phyloP scores from a whole-genome alignment of 2,888 invertebrate genomes.

The Pantelozetes paolii region DNA sequence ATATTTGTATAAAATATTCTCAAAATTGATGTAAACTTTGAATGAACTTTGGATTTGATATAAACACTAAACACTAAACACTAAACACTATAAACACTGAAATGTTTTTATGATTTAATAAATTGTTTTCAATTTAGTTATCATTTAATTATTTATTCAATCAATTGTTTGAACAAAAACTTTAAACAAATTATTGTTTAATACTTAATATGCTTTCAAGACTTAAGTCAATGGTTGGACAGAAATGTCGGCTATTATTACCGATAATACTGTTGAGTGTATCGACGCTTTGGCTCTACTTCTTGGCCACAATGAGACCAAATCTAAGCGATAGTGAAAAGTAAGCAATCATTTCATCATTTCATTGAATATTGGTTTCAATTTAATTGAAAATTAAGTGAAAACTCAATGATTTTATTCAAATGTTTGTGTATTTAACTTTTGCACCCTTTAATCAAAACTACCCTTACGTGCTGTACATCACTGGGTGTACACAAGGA shows the following conservation, averaged over 20 bases:
- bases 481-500: no score
- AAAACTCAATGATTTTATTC: no score
- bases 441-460: no score
- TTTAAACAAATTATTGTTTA: neutral
- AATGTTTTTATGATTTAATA: neutral
- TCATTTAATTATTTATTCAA: no score
- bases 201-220: neutral
- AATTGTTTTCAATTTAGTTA: no score
- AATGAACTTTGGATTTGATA: no score
- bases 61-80: no score
- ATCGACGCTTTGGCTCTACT: slow-evolving; percentile 10
- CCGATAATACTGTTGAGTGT: neutral
- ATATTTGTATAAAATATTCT: neutral
- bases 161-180: no score
- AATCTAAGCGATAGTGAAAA: neutral
- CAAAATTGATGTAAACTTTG: neutral
- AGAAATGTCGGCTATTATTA: neutral
- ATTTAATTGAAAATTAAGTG: no score
- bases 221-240: neutral
- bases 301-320: neutral
- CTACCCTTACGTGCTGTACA: no score
- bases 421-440: no score
- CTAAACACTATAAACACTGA: neutral
- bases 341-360: neutral
- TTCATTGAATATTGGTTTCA: neutral